phyloP scores from a whole-genome alignment of 2,888 invertebrate species.

The Teleogryllus oceanicus region DNA sequence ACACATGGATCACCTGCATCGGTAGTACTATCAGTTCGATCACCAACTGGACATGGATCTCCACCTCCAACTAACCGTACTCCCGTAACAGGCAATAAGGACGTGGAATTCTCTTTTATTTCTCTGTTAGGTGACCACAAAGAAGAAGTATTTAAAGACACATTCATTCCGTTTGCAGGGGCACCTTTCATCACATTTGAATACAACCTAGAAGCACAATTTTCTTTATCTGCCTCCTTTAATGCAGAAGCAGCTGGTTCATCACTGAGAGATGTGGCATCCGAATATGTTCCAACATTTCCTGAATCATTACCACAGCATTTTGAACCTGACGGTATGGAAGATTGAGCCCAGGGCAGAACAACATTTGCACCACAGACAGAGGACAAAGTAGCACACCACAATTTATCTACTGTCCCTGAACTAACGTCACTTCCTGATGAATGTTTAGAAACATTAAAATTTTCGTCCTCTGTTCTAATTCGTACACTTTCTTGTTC shows the following conservation, averaged over 20 bases:
- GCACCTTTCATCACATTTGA: neutral
- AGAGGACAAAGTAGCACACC: conserved; percentile 2
- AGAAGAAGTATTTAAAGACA: neutral
- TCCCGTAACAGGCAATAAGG: neutral
- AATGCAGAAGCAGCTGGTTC: too few species aligned
- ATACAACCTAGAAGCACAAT: neutral
- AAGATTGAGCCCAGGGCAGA: neutral
- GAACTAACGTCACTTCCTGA: neutral
- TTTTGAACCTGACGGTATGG: conserved; percentile 20
- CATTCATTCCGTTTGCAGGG: conserved; percentile 20
- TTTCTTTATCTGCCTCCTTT: neutral
- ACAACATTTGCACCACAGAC: neutral
- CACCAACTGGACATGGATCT: neutral
- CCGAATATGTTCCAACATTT: neutral
- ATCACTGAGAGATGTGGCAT: neutral
- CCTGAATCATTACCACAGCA: neutral
- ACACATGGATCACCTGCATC: neutral
- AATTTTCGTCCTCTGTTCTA: conserved; percentile 27
- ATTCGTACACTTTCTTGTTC: neutral
- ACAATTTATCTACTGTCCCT: neutral
- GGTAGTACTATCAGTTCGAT: neutral
- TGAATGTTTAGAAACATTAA: conserved; percentile 20
- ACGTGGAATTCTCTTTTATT: neutral
- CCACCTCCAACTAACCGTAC: neutral
- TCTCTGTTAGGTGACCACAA: neutral